A percentile compares a stretch with the other conserved stretches of the same genome.
phyloP scores from a whole-genome alignment of 1,140 invertebrate genomes.

The Drosophila malerkotliana region DNA sequence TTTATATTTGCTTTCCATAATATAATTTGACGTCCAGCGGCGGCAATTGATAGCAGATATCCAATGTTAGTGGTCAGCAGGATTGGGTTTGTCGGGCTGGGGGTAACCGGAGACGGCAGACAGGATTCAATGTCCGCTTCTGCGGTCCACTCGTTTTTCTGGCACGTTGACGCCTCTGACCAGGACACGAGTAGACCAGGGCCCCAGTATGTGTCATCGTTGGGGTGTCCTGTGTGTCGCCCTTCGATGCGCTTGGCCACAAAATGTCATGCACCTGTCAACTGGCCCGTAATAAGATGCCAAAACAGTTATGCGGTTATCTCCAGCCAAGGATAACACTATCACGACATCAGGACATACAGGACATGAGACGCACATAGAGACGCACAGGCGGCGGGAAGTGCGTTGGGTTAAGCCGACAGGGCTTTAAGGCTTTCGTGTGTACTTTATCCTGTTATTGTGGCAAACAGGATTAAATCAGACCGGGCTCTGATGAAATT shows the following conservation, averaged over 20 bases:
- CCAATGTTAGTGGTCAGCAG: conserved; percentile 19
- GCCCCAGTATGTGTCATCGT: not conserved
- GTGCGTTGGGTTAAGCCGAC: conserved; percentile 38
- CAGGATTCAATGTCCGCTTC: conserved; percentile 38
- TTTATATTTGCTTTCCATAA: conserved; percentile 67
- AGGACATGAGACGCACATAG: conserved; percentile 18
- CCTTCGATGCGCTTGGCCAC: conserved; percentile 65
- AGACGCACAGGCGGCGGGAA: conserved; percentile 19
- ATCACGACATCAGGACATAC: conserved; percentile 6
- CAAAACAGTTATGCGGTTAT: conserved; percentile 78
- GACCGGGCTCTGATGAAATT: not conserved
- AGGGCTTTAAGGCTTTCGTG: conserved; percentile 36
- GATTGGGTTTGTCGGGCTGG: conserved; percentile 4
- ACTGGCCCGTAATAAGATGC: conserved; percentile 77
- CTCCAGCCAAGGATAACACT: conserved; percentile 61
- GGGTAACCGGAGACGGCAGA: conserved; percentile 38
- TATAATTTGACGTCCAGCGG: conserved; percentile 62
- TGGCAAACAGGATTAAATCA: conserved; percentile 2
- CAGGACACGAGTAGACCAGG: conserved; percentile 14
- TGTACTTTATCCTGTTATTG: conserved; percentile 19
- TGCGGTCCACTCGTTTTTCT: conserved; percentile 60
- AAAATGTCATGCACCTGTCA: conserved; percentile 81
- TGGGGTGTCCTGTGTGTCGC: conserved; percentile 15
- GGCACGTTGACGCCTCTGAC: conserved; percentile 55
- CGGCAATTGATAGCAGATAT: conserved; percentile 65